A percentile compares a stretch with the other conserved stretches of the same genome.
Conservation (phyloP, 2,888 invertebrate genomes). For the Caenorhabditis macrosperma region DNA sequence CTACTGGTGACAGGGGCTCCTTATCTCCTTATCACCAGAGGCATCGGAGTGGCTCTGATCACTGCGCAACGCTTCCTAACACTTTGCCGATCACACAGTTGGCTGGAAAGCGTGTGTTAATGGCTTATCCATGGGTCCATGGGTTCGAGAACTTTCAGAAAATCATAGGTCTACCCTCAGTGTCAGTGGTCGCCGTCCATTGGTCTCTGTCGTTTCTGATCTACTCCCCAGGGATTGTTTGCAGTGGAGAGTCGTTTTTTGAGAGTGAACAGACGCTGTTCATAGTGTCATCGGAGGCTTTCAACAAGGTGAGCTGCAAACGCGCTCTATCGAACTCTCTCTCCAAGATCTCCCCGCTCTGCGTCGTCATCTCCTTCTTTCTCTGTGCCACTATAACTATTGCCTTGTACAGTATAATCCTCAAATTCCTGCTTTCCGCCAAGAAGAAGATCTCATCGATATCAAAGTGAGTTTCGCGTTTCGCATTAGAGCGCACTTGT, state of each 20-base stretch:
- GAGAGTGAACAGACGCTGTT: not conserved
- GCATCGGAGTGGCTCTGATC: not conserved
- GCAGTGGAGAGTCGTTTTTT: not conserved
- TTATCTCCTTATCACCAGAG: slow-evolving; percentile 1
- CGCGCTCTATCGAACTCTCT: not conserved
- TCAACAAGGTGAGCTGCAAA: slow-evolving; percentile 4
- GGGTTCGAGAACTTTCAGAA: too few species aligned
- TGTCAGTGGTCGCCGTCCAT: not conserved
- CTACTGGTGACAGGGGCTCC: not conserved
- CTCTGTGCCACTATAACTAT: not conserved
- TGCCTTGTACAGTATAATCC: not conserved
- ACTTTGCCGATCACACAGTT: not conserved
- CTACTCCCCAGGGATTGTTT: not conserved
- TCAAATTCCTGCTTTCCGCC: not conserved
- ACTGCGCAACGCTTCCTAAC: not conserved
- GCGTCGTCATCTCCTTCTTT: not conserved
- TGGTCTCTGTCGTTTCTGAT: not conserved
- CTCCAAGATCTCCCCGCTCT: not conserved
- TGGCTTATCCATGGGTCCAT: too few species aligned
- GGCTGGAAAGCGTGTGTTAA: not conserved
- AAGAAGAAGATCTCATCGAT: not conserved
- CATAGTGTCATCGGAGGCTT: not conserved
- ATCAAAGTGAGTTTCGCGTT: not conserved
- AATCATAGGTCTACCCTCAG: not conserved
- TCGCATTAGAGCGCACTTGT: not conserved